Base-by-base conservation (phyloP, 1,140 invertebrate species). In the Drosophila kikkawai region DNA sequence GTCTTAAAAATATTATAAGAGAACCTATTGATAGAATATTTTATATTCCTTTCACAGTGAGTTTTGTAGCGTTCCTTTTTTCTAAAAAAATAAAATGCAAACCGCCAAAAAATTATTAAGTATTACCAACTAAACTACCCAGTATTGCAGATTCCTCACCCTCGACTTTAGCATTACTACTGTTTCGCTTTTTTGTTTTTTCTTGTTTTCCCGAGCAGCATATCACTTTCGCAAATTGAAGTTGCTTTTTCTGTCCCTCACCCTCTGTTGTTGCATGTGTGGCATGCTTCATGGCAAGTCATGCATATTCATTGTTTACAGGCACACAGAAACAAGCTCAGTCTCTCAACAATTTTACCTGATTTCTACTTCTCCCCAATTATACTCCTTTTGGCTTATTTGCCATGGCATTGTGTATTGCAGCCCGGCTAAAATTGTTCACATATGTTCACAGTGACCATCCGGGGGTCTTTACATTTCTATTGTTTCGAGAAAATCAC, bases 241-340 rank as follows among this genome's bases (percentile, higher is more conserved):
- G 82, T 85, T 75, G 59, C 47, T 58, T 63, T 73, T 66, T 19
- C 63, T 68, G 67, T 78, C 47, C 41, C 44, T 51, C 39, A 53
- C 59, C 34, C 63, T 63, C 63, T 66, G 77, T 57, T 79, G 77
- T 79, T 79, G 75, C 58, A 63, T 60, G 78, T 61, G 71, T 71
- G 82, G 74, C 69, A 65, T 83, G 82, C 77, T 80, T 56, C 82
- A 81, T 77, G 78, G 42, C 60, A 70, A 81, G 74, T 85, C 82
- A 85, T 85, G 82, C 82, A 85, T 85, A 85, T 85, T 85, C 82
- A 85, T 85, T 85, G 82, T 81, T 85, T 85, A 85, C 82, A 66
- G 42, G 53, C 60, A 75, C 45, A 69, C 80, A 65, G 67, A 50
- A 50, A 60, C 76, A 61, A 75, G 55, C 53, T 47, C 59, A 66